phyloP scores from a whole-genome alignment of 1,140 invertebrate species.

The Eumeta japonica region DNA sequence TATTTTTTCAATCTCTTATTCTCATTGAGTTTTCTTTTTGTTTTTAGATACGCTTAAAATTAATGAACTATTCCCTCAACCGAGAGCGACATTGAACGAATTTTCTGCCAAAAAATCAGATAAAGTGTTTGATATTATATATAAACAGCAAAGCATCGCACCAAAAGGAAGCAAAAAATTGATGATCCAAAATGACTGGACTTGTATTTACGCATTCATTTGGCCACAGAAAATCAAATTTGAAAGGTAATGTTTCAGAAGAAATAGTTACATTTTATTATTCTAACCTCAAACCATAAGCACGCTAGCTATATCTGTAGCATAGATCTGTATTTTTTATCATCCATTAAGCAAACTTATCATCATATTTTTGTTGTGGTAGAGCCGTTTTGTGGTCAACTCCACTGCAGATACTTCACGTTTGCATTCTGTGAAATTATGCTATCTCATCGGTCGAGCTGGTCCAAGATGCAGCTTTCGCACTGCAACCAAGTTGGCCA shows the following conservation, averaged over 20 bases:
- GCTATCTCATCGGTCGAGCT: no score
- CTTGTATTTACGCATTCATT: constrained; percentile 33
- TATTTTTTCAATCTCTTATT: no score
- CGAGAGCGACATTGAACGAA: constrained; percentile 32
- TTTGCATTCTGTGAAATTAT: no score
- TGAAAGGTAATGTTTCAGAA: constrained; percentile 33
- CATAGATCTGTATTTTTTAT: neutral
- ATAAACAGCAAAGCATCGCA: constrained; percentile 26
- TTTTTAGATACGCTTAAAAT: constrained; percentile 29
- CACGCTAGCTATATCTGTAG: no score
- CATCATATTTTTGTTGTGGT: neutral
- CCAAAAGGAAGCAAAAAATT: constrained; percentile 31
- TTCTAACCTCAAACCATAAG: no score
- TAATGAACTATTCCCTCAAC: constrained; percentile 29
- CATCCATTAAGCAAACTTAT: neutral
- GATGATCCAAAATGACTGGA: constrained; percentile 30
- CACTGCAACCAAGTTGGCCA: no score
- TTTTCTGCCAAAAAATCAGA: constrained; percentile 23
- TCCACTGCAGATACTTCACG: no score
- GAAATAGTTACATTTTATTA: no score
- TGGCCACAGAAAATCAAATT: constrained; percentile 47
- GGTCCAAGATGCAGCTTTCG: no score
- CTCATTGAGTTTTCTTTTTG: no score
- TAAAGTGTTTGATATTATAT: constrained; percentile 39
- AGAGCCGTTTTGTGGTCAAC: no score